Percentiles rank a stretch among this genome's conserved stretches.
phyloP scores from a whole-genome alignment of 2,113 vertebrate genomes.

The Protobothrops mucrosquamatus region DNA sequence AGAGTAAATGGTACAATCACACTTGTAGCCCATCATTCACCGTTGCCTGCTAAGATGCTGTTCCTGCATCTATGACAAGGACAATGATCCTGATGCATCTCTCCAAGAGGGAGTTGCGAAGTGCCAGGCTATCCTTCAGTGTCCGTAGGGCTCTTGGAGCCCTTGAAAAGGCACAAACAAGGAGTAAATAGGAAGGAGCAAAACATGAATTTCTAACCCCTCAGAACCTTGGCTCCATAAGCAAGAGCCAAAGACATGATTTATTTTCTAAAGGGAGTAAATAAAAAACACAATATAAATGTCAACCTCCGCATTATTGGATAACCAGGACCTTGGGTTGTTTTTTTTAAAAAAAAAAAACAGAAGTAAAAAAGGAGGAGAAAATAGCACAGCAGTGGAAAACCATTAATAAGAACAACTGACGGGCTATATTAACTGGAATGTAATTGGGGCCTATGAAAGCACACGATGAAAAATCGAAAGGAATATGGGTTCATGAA shows the following conservation, averaged over 20 bases:
- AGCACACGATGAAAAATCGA: neutral
- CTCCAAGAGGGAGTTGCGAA: neutral
- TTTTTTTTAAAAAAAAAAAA: neutral
- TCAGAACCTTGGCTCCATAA: neutral
- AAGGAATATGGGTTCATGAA: neutral
- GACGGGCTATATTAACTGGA: neutral
- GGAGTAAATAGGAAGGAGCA: neutral
- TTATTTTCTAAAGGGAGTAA: neutral
- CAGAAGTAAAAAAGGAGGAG: neutral
- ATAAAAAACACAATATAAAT: neutral
- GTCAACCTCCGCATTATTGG: neutral
- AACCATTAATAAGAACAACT: neutral
- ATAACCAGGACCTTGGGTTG: neutral
- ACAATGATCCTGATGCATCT: neutral
- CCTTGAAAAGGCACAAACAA: neutral
- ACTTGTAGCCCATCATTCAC: neutral
- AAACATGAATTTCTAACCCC: neutral
- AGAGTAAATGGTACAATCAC: neutral
- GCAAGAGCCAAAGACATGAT: neutral
- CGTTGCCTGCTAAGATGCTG: neutral
- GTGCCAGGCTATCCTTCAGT: neutral
- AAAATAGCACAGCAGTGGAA: neutral
- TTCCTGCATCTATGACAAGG: neutral
- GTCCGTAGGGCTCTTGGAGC: neutral
- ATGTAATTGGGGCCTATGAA: slow-evolving; percentile 4